A percentile compares a stretch with the other conserved stretches of the same genome.
These are phyloP conservation scores for Gonioctena quinquepunctata DNA, from an alignment of 1,140 invertebrate genomes.

Conservation along the genomic window DNA sequence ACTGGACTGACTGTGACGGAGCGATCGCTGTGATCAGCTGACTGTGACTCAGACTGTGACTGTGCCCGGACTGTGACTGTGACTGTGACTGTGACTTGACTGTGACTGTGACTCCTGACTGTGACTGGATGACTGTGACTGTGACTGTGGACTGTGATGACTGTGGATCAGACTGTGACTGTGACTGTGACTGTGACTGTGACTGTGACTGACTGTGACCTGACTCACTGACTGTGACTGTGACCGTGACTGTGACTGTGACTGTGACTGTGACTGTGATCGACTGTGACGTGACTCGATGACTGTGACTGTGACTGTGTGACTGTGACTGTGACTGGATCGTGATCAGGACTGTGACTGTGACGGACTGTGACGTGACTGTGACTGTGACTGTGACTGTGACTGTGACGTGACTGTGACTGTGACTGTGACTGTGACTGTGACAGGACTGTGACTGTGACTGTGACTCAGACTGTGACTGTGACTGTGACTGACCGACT, in stretches of 20 bases:
- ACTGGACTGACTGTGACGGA: not conserved
- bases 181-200: not conserved
- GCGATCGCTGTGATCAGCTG: not conserved
- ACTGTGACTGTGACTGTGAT: not conserved
- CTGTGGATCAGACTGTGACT: not conserved
- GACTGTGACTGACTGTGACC: no score
- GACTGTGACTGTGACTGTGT: not conserved
- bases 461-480: not conserved
- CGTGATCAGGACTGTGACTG: not conserved
- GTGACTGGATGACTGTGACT: not conserved
- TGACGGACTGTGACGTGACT: not conserved
- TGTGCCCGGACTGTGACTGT: not conserved
- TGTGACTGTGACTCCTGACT: not conserved
- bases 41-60: not conserved
- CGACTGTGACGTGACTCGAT: not conserved
- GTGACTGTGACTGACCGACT: no score
- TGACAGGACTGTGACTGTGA: not conserved
- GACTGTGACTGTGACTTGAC: not conserved
- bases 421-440: no score
- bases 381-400: not conserved
- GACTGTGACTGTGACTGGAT: not conserved
- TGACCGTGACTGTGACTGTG: not conserved
- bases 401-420: no score
- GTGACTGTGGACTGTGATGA: not conserved
- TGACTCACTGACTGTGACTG: not conserved